Evolutionary conservation across 2,113 vertebrate genomes (phyloP).

Genomic region (Spheniscus mendiculus): DNA sequence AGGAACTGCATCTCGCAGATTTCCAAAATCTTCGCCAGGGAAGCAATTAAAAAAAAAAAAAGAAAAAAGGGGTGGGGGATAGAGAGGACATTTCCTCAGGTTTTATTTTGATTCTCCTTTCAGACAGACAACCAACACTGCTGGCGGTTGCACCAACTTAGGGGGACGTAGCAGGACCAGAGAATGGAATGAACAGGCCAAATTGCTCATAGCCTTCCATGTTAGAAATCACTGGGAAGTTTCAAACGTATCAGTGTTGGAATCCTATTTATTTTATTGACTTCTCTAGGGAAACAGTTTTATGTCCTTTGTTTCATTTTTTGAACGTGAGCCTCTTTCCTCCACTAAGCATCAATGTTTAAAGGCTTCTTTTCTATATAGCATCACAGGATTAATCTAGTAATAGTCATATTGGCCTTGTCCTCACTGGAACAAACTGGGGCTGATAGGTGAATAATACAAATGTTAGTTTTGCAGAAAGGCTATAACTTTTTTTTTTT

Average conservation of each 20-base stretch:
- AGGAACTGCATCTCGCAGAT: not conserved
- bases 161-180: not conserved
- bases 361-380: not conserved
- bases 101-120: not conserved
- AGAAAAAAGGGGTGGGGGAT: accelerated
- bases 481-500: not conserved
- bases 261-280: not conserved
- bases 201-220: not conserved
- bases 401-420: not conserved
- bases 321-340: not conserved
- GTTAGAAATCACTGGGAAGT: not conserved
- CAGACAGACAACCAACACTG: not conserved
- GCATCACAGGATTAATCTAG: not conserved
- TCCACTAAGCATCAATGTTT: not conserved
- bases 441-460: not conserved
- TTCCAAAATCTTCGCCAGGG: not conserved
- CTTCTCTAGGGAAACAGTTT: not conserved
- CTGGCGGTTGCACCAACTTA: not conserved
- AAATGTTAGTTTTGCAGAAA: not conserved
- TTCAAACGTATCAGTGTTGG: not conserved
- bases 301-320: not conserved
- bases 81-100: not conserved
- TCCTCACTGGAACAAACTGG: not conserved
- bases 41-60: not conserved
- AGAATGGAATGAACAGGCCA: not conserved